Conservation (phyloP, 1,140 invertebrate genomes). For the Tetragnatha versicolor region DNA sequence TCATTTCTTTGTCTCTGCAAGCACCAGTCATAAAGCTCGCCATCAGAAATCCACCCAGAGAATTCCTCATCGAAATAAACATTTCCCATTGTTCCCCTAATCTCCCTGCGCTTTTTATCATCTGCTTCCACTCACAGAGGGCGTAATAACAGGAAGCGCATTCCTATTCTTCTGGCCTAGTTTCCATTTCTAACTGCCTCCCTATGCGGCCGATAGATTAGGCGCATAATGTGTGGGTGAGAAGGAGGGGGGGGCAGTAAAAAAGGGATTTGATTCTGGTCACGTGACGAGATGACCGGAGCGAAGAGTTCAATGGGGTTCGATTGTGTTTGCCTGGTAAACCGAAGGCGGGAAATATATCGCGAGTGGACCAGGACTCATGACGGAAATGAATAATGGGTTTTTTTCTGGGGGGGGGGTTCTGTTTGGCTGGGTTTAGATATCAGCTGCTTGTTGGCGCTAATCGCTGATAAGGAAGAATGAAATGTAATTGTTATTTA, state of each 20-base stretch:
- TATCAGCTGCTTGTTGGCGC: too few relatives aligned
- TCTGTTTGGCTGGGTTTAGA: too few relatives aligned
- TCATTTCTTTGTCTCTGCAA: too few relatives aligned
- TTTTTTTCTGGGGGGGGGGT: too few relatives aligned
- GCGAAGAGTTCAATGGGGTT: slow-evolving; percentile 22
- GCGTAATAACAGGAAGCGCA: too few relatives aligned
- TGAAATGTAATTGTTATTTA: too few relatives aligned
- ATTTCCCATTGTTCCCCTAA: slow-evolving; percentile 21
- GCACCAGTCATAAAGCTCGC: too few relatives aligned
- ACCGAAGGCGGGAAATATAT: slow-evolving; percentile 1
- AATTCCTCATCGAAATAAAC: neutral
- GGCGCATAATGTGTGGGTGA: neutral
- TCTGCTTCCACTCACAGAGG: slow-evolving; percentile 12
- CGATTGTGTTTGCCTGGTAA: slow-evolving; percentile 42
- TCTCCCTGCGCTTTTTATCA: slow-evolving; percentile 28
- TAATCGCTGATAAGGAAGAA: too few relatives aligned
- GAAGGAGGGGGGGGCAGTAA: neutral
- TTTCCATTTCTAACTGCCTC: slow-evolving; percentile 37
- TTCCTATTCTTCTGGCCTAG: neutral
- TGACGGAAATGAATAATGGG: slow-evolving; percentile 20
- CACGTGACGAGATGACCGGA: slow-evolving; percentile 25
- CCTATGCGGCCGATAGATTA: slow-evolving; percentile 39
- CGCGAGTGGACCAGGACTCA: neutral
- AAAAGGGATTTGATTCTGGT: slow-evolving; percentile 25
- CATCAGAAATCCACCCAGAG: neutral